phyloP scores from a whole-genome alignment of 1,140 invertebrate genomes.

The Octopus sinensis region DNA sequence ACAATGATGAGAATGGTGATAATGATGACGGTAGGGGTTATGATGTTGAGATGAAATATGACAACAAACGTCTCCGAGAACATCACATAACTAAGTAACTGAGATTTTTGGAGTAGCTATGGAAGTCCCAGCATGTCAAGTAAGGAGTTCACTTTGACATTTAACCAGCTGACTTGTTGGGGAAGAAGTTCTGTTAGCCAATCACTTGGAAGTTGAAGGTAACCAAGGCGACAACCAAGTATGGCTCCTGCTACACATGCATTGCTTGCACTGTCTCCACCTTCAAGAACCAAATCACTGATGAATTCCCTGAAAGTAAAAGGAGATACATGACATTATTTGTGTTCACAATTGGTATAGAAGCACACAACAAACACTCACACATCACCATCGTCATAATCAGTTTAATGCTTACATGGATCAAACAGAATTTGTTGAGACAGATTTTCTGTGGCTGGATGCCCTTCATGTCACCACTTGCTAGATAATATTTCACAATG shows the following conservation, averaged over 20 bases:
- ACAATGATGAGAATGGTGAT: no score
- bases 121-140: slow-evolving; percentile 57
- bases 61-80: background rate
- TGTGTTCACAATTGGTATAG: no score
- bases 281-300: slow-evolving; percentile 45
- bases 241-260: slow-evolving; percentile 54
- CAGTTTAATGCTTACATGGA: no score
- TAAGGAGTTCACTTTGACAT: slow-evolving; percentile 50
- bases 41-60: no score
- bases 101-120: slow-evolving; percentile 18
- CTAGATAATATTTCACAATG: no score
- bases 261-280: slow-evolving; percentile 53
- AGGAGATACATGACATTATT: background rate
- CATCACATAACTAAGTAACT: background rate
- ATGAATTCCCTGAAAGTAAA: slow-evolving; percentile 40
- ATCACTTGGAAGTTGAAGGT: slow-evolving; percentile 40
- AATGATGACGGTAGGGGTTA: no score
- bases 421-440: no score
- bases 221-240: slow-evolving; percentile 50
- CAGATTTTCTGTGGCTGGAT: no score
- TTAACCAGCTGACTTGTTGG: slow-evolving; percentile 50
- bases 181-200: slow-evolving; percentile 46
- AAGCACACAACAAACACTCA: no score
- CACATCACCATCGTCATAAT: no score
- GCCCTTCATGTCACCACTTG: no score